phyloP scores from a whole-genome alignment of 1,140 invertebrate species.

The Atta texana region DNA sequence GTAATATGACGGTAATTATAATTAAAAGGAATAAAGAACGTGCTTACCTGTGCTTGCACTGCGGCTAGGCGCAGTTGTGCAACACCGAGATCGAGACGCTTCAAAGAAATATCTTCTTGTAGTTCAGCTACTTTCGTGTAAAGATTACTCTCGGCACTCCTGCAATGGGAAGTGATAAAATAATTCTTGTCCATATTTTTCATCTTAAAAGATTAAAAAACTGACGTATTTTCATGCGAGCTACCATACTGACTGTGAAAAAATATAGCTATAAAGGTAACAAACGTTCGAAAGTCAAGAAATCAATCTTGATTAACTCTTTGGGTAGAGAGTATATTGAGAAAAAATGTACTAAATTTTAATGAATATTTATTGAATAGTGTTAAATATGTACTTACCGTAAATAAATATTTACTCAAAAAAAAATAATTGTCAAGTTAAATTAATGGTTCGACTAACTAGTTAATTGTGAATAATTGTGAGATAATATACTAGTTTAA shows the following conservation, averaged over 20 bases:
- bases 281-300: not conserved
- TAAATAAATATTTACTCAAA: no score
- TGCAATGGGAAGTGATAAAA: conserved; percentile 78
- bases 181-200: conserved; percentile 1
- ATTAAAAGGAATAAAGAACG: conserved; percentile 18
- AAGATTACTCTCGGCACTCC: conserved; percentile 93
- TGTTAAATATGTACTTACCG: no score
- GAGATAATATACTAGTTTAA: no score
- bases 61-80: conserved; percentile 96
- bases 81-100: conserved; percentile 96
- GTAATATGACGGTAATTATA: not conserved
- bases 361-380: no score
- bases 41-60: conserved; percentile 94
- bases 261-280: conserved; percentile 8
- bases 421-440: no score
- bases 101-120: conserved; percentile 97
- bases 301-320: conserved; percentile 3
- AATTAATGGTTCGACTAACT: no score
- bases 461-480: no score
- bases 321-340: not conserved
- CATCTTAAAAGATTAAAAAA: conserved; percentile 45
- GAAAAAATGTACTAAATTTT: no score
- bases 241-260: not conserved
- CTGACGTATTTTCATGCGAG: conserved; percentile 29
- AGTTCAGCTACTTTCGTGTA: conserved; percentile 98